Base-by-base conservation (phyloP, 2,113 vertebrate species). In the Anoplopoma fimbria region DNA sequence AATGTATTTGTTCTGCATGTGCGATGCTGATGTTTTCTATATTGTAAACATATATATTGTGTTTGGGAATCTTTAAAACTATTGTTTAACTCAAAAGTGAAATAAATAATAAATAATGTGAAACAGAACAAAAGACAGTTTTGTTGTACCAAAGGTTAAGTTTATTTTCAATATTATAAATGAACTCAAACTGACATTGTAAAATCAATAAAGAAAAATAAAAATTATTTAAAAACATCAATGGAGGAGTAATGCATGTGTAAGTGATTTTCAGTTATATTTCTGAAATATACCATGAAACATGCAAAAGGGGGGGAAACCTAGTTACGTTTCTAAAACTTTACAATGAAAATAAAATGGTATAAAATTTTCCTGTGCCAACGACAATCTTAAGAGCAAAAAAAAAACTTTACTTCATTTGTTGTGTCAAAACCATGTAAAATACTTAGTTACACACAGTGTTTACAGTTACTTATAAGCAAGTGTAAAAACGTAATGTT, bases 141-240 rank as follows among this genome's bases (percentile, higher is more conserved):
- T 7, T 76, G 1, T 71, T 55, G 23, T 40, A 63, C 40, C 23
- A 7, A 75, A 80, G 67, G 49, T 69, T 72, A 12, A 69, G 1
- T 87, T 87, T 83, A 87, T 88, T 88, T 23, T 33, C 7, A 74
- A 69, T n/a, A 45, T 51, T 27, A 6, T 70, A 25, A 62, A 75
- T 71, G 49, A 68, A 81, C 15, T 47, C 58, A 86, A 67, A 53
- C 38, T n/a, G 23, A 45, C 71, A 82, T 9, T 21, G 42, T 63
- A 38, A 69, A 71, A 81, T 58, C 0, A 42, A 38, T 1, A 31
- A 63, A 34, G 57, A 53, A 12, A 29, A 6, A 9, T 31, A n/a
- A 0, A 9, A 65, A 73, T 38, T 4, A 1, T 2, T 31, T 38
- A 36, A 31, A 73, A 57, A 23, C 10, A 38, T 62, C 0, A 75